Evolutionary conservation across 2,113 vertebrate genomes (phyloP), one percentile per base, ranked within the genome.

Genomic region (Phoxinus phoxinus): DNA sequence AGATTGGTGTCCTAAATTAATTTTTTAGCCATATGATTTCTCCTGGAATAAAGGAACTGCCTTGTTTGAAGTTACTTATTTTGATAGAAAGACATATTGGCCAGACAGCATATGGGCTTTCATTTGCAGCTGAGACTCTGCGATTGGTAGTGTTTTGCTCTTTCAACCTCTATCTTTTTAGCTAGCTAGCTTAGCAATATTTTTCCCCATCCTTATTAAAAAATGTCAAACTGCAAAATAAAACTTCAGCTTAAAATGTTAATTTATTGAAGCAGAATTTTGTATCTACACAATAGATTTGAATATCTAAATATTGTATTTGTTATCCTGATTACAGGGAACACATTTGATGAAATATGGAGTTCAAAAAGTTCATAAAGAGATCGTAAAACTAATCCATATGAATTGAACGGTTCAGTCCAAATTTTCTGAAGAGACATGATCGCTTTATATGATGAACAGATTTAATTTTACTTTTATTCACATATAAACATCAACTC

Each of bases 91-190:
- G 71, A 41, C 71, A 30, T 61, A 56, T 83, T 88, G 76, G 84
- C 73, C 67, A 88, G 87, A 46, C 81, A 82, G 82, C 86, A 88
- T 90, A 88, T 87, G 88, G 77, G 80, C 77, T 85, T 81, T 87
- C 58, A 85, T 78, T 91, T 86, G 65, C 86, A 85, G 87, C 88
- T 86, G 82, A 86, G 67, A 65, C 85, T 84, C 48, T 86, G 87
- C 81, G 84, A 27, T 87, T 90, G 83, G 80, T 87, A 23, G 25
- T 48, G 58, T 53, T 87, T 81, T 79, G 79, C 87, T 84, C 87
- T 71, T 30, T 71, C 23, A 53, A 53, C 27, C 30, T 72, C 69
- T n/a, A 12, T 76, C 44, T 48, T 61, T 83, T 30, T 44, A 61
- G 13, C 19, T 51, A 11, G 30, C 37, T 41, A 41, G 4, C 37